Conservation (phyloP, 2,113 vertebrate genomes). For the Brachypteracias leptosomus region DNA sequence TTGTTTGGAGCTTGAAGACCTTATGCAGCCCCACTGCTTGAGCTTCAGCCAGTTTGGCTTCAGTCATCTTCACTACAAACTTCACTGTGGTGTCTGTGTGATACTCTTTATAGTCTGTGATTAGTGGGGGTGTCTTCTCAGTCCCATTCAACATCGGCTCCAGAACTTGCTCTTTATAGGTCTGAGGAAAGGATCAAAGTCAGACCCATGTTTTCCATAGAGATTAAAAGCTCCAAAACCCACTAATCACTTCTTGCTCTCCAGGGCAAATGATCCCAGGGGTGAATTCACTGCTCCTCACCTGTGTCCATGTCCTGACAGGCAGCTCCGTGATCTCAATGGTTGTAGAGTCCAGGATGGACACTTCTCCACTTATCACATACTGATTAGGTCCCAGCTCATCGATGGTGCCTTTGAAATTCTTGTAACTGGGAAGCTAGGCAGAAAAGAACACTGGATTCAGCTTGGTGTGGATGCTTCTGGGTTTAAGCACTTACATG, state of each 20-base stretch:
- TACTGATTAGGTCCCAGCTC: constrained; percentile 88
- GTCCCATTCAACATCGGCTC: constrained; percentile 94
- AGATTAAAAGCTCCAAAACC: neutral
- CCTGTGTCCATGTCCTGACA: constrained; percentile 95
- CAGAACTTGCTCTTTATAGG: constrained; percentile 94
- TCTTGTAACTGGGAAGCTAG: constrained; percentile 94
- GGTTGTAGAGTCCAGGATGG: constrained; percentile 91
- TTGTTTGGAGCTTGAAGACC: constrained; percentile 93
- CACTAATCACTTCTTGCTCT: neutral
- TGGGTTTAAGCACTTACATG: neutral
- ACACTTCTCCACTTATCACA: constrained; percentile 89
- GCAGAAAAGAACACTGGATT: neutral
- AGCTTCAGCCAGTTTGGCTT: constrained; percentile 84
- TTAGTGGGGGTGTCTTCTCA: constrained; percentile 90
- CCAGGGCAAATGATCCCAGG: neutral
- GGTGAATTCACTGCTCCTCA: constrained; percentile 29
- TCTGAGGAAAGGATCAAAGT: constrained; percentile 68
- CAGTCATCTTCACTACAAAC: constrained; percentile 90
- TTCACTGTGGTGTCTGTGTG: constrained; percentile 95
- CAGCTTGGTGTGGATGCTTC: neutral
- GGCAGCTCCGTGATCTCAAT: constrained; percentile 98
- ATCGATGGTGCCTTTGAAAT: constrained; percentile 91
- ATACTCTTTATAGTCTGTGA: constrained; percentile 95
- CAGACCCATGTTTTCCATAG: neutral
- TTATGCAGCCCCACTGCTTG: constrained; percentile 91